Base-by-base conservation (phyloP, 2,888 invertebrate genomes). In the Drosophila quinaria region DNA sequence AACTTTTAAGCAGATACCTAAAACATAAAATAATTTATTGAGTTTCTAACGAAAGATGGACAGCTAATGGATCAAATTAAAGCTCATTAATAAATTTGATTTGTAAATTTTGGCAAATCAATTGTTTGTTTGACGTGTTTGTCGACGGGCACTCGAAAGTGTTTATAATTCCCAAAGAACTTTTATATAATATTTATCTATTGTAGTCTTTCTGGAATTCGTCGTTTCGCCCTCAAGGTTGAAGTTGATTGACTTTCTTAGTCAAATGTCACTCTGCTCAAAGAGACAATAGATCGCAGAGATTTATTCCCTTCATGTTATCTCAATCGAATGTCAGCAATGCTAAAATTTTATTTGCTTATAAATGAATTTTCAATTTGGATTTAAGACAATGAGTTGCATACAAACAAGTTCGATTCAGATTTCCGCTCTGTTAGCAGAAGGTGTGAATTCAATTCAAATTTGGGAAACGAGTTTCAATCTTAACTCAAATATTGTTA, bases 271-370 rank as follows among this genome's bases (percentile, higher is more conserved):
- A 31, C 11, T n/a, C 33, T 15, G 29, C 0, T 9, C 10, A 33
- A 4, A 17, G 15, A 37, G 17, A 56, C 31, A 17, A 44, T 31
- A 47, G 46, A 35, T 19, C 15, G 3, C 25, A 0, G 10, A 47
- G 64, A 61, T 78, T 74, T 62, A 64, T 74, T 15, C 17, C 31
- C 4, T 44, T 9, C 10, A 19, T 35, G 9, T 49, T 64, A 67
- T 80, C 74, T 64, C 31, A 74, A 69, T 15, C 41, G 66, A 17
- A 41, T 72, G 80, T 72, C 68, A 52, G 15, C 11, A 46, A 22
- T 56, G 37, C 33, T 41, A 13, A 19, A 41, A 33, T 42, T 68
- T 62, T 17, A 68, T 17, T 13, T 62, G 71, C 42, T 31, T 55
- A 44, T 55, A 13, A 52, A 46, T 22, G 1, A n/a, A 44, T 47